Base-by-base conservation (phyloP, 2,797 vertebrate species). In the Sebastes miniatus region DNA sequence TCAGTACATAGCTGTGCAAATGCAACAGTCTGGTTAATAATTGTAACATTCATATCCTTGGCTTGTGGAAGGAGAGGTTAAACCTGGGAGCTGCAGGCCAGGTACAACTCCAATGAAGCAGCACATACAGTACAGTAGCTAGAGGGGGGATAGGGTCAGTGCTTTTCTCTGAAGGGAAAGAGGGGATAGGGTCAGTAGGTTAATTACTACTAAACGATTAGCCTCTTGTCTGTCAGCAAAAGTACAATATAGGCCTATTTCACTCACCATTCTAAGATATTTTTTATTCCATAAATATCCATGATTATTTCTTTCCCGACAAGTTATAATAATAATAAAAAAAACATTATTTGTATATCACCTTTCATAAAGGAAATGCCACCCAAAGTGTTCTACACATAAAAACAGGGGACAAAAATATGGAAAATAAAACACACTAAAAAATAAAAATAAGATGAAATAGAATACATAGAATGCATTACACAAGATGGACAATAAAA, bases 21-120 rank as follows among this genome's bases (percentile, higher is more conserved):
- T 39, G 50, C 20, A 58, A 62, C 39, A n/a, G 34, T 68, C 31
- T 58, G 72, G 77, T 83, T 77, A 73, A 74, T 69, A 14, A 66
- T 70, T 73, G 54, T 56, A 57, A 65, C 52, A 31, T 69, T 29
- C 3, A 4, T 24, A 4, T 69, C 18, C 47, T 50, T 65, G 20
- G 52, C 13, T 69, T 24, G 14, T 22, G 3, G 39, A 36, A 69
- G 64, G 27, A 71, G 9, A 61, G 34, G 18, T 62, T 31, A 36
- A 62, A 69, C 7, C 20, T 16, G 39, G 50, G 72, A 67, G 72
- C 29, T 82, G 71, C 29, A 75, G 43, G 47, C 14, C 14, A 22
- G 47, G 36, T 62, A 25, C 67, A 54, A 24, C 39, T 43, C 20
- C 16, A 69, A 1, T 36, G 24, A 31, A 57, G 66, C 22, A 77